These are phyloP conservation scores for Clarias gariepinus DNA, from an alignment of 2,113 vertebrate genomes.

Conservation along the genomic window DNA sequence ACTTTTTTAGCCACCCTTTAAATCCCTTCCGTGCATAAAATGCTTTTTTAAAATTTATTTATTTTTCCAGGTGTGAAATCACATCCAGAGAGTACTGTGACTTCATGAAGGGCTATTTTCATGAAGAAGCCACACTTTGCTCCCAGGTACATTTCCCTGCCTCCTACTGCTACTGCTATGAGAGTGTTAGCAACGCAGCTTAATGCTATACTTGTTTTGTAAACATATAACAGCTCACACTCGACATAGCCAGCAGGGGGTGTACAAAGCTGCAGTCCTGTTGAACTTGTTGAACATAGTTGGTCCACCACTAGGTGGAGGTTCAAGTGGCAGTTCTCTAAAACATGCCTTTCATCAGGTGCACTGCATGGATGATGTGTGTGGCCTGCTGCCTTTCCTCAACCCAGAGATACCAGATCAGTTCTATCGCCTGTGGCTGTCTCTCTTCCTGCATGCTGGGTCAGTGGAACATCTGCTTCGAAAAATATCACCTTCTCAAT, in stretches of 20 bases:
- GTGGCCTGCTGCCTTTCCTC: constrained; percentile 95
- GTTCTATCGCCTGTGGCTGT: constrained; percentile 98
- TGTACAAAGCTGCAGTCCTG: neutral
- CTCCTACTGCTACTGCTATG: neutral
- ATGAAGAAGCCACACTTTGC: constrained; percentile 95
- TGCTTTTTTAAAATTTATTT: neutral
- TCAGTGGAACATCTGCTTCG: constrained; percentile 60
- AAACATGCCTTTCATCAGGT: constrained; percentile 73
- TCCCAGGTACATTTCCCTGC: constrained; percentile 80
- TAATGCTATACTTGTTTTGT: neutral
- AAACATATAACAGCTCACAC: too few species aligned
- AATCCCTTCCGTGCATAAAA: neutral
- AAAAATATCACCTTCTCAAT: neutral
- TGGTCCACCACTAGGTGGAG: constrained; percentile 21
- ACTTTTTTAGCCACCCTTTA: neutral
- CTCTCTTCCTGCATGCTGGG: constrained; percentile 96
- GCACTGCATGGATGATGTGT: constrained; percentile 98
- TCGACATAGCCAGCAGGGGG: constrained; percentile 33
- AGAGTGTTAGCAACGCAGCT: neutral
- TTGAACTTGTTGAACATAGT: neutral
- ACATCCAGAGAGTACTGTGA: constrained; percentile 97
- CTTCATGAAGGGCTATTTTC: constrained; percentile 98
- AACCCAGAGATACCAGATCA: constrained; percentile 97
- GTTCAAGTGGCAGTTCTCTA: neutral
- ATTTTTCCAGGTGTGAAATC: constrained; percentile 89